A percentile compares a stretch with the other conserved stretches of the same genome.
These are phyloP conservation scores for Amblyornis subalaris DNA, from an alignment of 2,113 vertebrate species.

Conservation along the genomic window DNA sequence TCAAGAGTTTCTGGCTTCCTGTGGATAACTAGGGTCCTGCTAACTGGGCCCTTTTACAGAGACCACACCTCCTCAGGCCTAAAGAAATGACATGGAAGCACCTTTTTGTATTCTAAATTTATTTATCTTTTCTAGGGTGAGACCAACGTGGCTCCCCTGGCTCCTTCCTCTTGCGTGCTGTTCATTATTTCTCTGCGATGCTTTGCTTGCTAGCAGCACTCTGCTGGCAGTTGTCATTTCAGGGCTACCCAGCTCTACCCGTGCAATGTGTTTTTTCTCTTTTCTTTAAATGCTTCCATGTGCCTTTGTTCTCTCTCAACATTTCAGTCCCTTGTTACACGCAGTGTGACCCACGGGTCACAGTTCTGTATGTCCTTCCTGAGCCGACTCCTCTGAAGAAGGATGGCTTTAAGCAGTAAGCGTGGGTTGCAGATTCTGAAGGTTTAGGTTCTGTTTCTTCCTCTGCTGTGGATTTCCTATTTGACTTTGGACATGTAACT, in stretches of 20 bases:
- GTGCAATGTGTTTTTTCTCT: background rate
- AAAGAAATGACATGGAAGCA: background rate
- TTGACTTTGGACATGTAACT: background rate
- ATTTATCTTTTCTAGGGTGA: conserved; percentile 2
- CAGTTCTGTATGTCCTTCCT: background rate
- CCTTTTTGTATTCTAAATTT: background rate
- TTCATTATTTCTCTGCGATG: background rate
- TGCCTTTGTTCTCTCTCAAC: background rate
- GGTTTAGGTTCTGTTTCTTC: background rate
- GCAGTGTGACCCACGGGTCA: background rate
- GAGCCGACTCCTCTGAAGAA: background rate
- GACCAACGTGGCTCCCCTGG: background rate
- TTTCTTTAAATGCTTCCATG: conserved; percentile 6
- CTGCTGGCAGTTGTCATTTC: background rate
- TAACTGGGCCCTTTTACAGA: background rate
- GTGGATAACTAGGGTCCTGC: background rate
- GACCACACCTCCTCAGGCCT: background rate
- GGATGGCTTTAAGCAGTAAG: background rate
- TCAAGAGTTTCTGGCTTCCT: background rate
- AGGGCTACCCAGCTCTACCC: background rate
- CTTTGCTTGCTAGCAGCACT: background rate
- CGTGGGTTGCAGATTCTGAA: background rate
- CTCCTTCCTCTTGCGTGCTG: background rate
- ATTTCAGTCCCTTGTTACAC: background rate
- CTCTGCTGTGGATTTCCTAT: background rate